Evolutionary conservation across 1,140 invertebrate genomes (phyloP).

Genomic region (Drosophila rhopaloa): DNA sequence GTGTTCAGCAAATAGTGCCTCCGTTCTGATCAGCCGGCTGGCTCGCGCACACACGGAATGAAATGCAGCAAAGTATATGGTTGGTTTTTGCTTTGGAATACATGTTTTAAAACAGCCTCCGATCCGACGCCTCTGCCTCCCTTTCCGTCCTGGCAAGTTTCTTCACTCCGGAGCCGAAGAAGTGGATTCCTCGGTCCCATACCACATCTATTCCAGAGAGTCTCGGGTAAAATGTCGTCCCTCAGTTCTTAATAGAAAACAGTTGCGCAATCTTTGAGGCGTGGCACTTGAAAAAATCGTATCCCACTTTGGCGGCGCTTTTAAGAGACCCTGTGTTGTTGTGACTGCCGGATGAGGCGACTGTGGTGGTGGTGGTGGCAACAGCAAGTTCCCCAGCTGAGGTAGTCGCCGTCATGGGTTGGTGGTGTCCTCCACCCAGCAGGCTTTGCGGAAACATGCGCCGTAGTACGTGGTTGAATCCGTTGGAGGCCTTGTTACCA

Average conservation of each 20-base stretch:
- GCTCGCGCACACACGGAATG: constrained; percentile 57
- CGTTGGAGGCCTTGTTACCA: constrained; percentile 90
- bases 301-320: constrained; percentile 90
- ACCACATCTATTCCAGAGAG: constrained; percentile 2
- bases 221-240: not conserved
- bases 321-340: constrained; percentile 88
- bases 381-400: constrained; percentile 46
- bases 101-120: constrained; percentile 29
- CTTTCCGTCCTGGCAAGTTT: constrained; percentile 2
- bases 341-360: constrained; percentile 34
- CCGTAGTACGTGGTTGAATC: constrained; percentile 92
- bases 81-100: constrained; percentile 60
- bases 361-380: constrained; percentile 36
- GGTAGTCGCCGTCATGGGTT: constrained; percentile 22
- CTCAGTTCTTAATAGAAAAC: constrained; percentile 81
- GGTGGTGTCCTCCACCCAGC: constrained; percentile 31
- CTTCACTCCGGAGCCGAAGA: not conserved
- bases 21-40: constrained; percentile 19
- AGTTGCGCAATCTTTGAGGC: constrained; percentile 87
- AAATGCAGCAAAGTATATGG: constrained; percentile 71
- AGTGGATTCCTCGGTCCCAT: not conserved
- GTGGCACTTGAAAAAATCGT: constrained; percentile 90
- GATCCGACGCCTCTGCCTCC: constrained; percentile 18
- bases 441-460: constrained; percentile 88
- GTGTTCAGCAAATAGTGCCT: constrained; percentile 48